Conservation (phyloP, 2,797 vertebrate species). For the Neopelma chrysocephalum region DNA sequence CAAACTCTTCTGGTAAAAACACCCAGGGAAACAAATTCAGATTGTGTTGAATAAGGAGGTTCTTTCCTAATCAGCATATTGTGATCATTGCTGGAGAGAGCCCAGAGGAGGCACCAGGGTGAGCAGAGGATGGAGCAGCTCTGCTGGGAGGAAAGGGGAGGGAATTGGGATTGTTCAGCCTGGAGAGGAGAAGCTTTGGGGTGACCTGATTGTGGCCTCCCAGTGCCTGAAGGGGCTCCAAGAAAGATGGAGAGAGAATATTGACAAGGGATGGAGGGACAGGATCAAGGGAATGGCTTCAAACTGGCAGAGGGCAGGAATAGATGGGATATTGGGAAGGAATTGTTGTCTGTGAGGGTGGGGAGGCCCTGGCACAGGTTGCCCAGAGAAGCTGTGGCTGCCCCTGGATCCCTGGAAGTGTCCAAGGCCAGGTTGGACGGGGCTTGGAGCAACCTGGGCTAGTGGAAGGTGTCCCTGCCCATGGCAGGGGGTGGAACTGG, state of each 20-base stretch:
- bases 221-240: not conserved
- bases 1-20: not conserved
- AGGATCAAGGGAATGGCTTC: fast-evolving
- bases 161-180: not conserved
- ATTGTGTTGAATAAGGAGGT: not conserved
- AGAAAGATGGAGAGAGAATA: not conserved
- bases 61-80: not conserved
- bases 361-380: not conserved
- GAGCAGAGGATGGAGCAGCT: not conserved
- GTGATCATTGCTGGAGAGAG: fast-evolving
- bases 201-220: fast-evolving
- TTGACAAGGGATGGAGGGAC: fast-evolving
- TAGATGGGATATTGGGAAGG: not conserved
- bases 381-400: not conserved
- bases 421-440: fast-evolving
- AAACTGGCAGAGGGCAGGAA: fast-evolving
- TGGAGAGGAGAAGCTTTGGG: not conserved
- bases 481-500: not conserved
- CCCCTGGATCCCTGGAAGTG: not conserved
- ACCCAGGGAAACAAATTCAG: not conserved
- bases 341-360: fast-evolving
- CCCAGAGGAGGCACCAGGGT: not conserved
- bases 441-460: fast-evolving
- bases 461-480: not conserved
- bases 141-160: not conserved